Evolutionary conservation across 30 jellyfish, hydroid and myxozoan genomes (phyloP).

Genomic region (Cassiopea andromeda): DNA sequence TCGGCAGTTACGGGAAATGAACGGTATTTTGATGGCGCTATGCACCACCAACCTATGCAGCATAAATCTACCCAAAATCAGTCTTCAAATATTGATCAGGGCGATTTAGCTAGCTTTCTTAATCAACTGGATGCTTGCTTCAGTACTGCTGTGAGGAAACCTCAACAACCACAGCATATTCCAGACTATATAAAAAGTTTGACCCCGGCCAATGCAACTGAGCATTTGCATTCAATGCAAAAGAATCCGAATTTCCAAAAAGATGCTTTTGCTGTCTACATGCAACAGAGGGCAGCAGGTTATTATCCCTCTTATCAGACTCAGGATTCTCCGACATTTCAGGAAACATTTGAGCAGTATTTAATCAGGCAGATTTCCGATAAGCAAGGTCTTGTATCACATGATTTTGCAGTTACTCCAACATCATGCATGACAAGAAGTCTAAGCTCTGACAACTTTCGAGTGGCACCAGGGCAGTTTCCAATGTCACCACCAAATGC

Average conservation of each 20-base stretch:
- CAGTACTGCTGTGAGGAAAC: slow-evolving; percentile 18
- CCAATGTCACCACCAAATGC: slow-evolving; percentile 40
- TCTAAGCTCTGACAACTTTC: slow-evolving; percentile 40
- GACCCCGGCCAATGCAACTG: slow-evolving; percentile 21
- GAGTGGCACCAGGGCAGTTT: neutral
- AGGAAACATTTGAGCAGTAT: slow-evolving; percentile 32
- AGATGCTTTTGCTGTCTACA: slow-evolving; percentile 24
- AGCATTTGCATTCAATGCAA: slow-evolving; percentile 13
- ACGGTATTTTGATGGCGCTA: neutral
- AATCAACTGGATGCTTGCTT: slow-evolving; percentile 42
- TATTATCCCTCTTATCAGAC: slow-evolving; percentile 20
- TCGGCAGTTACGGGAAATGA: neutral
- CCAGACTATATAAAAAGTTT: slow-evolving; percentile 17
- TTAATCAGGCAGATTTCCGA: slow-evolving; percentile 1
- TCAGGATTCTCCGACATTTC: slow-evolving; percentile 25
- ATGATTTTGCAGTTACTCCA: slow-evolving; percentile 27
- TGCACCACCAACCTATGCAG: slow-evolving; percentile 2
- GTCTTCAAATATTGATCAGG: slow-evolving; percentile 14
- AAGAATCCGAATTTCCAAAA: neutral
- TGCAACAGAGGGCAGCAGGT: slow-evolving; percentile 26
- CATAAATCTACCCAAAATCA: slow-evolving; percentile 11
- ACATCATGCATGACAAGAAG: slow-evolving; percentile 37
- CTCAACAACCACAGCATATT: slow-evolving; percentile 21
- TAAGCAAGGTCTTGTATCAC: slow-evolving; percentile 1
- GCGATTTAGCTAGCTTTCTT: slow-evolving; percentile 31